Evolutionary conservation across 37 sponge, comb jelly and placozoan species (phyloP).

Genomic region (Eunapius fragilis): DNA sequence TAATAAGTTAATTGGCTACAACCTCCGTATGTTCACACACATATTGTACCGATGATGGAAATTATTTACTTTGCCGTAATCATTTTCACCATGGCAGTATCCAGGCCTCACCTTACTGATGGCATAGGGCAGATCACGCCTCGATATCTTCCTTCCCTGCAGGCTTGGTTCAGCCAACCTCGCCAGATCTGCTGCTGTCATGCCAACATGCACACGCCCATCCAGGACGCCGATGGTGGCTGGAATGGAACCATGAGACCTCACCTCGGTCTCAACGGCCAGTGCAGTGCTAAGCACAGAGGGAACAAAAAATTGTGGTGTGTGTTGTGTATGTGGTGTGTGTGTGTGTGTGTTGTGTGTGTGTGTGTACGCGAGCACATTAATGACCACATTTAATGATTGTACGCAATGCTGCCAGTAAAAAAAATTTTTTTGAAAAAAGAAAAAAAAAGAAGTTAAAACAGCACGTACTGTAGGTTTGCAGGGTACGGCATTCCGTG

Average conservation of each 20-base stretch:
- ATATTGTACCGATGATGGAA: too few relatives aligned
- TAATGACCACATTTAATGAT: not conserved
- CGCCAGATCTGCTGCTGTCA: conserved; percentile 33
- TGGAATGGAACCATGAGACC: conserved; percentile 70
- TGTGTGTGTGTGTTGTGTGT: too few relatives aligned
- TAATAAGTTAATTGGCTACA: too few relatives aligned
- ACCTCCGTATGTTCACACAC: too few relatives aligned
- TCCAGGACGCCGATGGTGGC: conserved; percentile 92
- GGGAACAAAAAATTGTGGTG: too few relatives aligned
- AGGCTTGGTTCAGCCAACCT: conserved; percentile 31
- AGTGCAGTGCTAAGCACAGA: conserved; percentile 50
- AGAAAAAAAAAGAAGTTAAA: not conserved
- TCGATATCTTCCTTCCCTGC: conserved; percentile 41
- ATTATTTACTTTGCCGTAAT: too few relatives aligned
- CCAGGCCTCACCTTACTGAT: conserved; percentile 52
- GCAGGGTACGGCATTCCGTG: conserved; percentile 96
- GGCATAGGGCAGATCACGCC: conserved; percentile 65
- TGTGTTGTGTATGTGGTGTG: not conserved
- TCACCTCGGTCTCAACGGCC: conserved; percentile 67
- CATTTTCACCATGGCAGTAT: not conserved
- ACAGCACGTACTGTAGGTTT: conserved; percentile 52
- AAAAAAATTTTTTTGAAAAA: too few relatives aligned
- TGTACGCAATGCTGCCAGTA: not conserved
- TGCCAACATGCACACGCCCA: conserved; percentile 75
- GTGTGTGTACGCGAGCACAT: not conserved